Percentiles rank a stretch among this genome's conserved stretches.
These are phyloP conservation scores for Drosophila pallidifrons DNA, from an alignment of 1,140 invertebrate genomes.

Conservation along the genomic window DNA sequence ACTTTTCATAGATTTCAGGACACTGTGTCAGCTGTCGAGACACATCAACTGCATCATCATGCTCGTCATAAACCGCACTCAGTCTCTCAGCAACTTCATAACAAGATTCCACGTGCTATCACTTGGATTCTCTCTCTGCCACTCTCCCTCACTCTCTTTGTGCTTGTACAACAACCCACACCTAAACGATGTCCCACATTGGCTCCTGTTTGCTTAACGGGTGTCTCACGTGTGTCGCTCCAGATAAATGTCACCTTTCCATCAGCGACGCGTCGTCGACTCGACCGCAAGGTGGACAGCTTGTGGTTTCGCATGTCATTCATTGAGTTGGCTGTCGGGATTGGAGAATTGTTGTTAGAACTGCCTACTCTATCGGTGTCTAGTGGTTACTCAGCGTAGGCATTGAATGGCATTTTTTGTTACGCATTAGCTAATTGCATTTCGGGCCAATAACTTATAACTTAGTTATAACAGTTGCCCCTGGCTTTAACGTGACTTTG, in stretches of 20 bases:
- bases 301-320: conserved; percentile 49
- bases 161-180: neutral
- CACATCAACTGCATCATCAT: conserved; percentile 18
- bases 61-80: conserved; percentile 12
- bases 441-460: conserved; percentile 38
- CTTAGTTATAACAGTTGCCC: conserved; percentile 27
- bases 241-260: conserved; percentile 28
- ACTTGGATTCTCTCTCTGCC: neutral
- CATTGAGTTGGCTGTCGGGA: conserved; percentile 27
- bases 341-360: conserved; percentile 23
- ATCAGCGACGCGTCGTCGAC: conserved; percentile 18
- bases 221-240: conserved; percentile 22
- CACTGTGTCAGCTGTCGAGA: conserved; percentile 17
- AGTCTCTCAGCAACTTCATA: conserved; percentile 24
- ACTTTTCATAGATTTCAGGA: neutral
- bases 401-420: conserved; percentile 44
- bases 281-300: conserved; percentile 54
- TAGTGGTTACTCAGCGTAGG: conserved; percentile 30
- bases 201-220: conserved; percentile 22
- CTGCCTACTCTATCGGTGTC: neutral
- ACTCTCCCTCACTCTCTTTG: neutral
- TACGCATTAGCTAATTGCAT: conserved; percentile 63
- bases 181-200: conserved; percentile 15
- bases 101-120: conserved; percentile 15
- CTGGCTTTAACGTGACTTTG: conserved; percentile 40